Base-by-base conservation (phyloP, 2,888 invertebrate genomes). In the Sisyra terminalis region DNA sequence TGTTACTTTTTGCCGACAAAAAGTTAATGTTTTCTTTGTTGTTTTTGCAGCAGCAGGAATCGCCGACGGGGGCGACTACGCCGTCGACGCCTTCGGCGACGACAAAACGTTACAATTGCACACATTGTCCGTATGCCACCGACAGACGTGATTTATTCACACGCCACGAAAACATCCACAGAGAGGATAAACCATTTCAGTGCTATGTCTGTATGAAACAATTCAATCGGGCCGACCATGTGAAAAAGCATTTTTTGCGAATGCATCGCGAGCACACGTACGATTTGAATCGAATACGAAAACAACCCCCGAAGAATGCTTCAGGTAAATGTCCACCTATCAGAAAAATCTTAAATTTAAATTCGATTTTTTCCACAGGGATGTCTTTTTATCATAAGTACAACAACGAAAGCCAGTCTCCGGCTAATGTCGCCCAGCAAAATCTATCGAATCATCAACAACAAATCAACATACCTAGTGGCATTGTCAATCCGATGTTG, bases 171-270 rank as follows among this genome's bases (percentile, higher is more conserved):
- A 90, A 89, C 60, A 92, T 90, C 49, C 92, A 92, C 58, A 76
- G 88, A 52, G 88, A 88, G 58, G 89, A 90, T 58, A 90, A 92
- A 58, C 90, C 90, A 17, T 92, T 90, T 59, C 87, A 89, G 58
- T 92, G 90, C 61, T 90, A 90, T 59, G 79, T 89, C 29, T 90
- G 90, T 58, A 78, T 82, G 58, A 89, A 90, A 62, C 87, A 89
- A 60, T 92, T 92, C 66, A 92, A 90, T 62, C 73, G 90, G 41
- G 90, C 90, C 31, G 90, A 92, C 62, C 90, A 92, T 59, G 90
- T 92, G 37, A 92, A 92, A 63, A 92, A 92, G 56, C 90, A 92
- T 61, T 90, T 90, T 55, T 66, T 88, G 50, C 71, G 90, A 50
- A 90, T 92, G 86, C 90, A 92, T 57, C 74, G 89, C 35, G 90